Evolutionary conservation across 2,797 vertebrate genomes (phyloP).

Genomic region (Triplophysa yarkandensis): DNA sequence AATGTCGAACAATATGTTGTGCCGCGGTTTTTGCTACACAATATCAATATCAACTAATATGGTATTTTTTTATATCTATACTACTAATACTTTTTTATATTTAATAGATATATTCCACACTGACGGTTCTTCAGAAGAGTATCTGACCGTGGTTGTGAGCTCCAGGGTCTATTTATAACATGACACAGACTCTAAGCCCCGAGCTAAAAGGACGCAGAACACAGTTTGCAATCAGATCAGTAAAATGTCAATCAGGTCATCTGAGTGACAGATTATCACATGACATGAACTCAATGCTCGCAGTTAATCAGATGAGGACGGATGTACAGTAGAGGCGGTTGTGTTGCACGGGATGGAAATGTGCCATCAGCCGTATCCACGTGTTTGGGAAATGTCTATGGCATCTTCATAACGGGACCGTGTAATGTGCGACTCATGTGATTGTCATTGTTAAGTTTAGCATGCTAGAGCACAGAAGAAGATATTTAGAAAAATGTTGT

Average conservation of each 20-base stretch:
- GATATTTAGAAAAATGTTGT: no score
- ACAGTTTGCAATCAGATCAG: slow-evolving; percentile 19
- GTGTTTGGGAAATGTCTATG: slow-evolving; percentile 19
- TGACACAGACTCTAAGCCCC: slow-evolving; percentile 22
- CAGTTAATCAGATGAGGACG: background rate
- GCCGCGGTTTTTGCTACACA: no score
- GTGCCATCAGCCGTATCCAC: background rate
- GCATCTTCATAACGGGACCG: background rate
- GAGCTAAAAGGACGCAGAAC: slow-evolving; percentile 31
- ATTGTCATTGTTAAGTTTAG: no score
- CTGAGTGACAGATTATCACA: background rate
- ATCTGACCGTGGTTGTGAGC: slow-evolving; percentile 30
- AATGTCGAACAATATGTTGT: no score
- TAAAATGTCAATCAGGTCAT: slow-evolving; percentile 13
- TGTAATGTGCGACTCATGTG: background rate
- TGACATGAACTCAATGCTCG: background rate
- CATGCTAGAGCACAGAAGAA: no score
- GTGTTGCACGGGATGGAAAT: background rate
- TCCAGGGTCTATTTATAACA: slow-evolving; percentile 45
- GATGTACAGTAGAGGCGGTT: background rate
- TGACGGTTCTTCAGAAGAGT: slow-evolving; percentile 11
- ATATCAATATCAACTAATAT: no score
- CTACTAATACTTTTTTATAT: no score
- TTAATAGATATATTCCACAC: no score
- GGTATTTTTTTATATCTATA: no score